These are phyloP conservation scores for Lineus longissimus DNA, from an alignment of 1,140 invertebrate genomes.

Conservation along the genomic window DNA sequence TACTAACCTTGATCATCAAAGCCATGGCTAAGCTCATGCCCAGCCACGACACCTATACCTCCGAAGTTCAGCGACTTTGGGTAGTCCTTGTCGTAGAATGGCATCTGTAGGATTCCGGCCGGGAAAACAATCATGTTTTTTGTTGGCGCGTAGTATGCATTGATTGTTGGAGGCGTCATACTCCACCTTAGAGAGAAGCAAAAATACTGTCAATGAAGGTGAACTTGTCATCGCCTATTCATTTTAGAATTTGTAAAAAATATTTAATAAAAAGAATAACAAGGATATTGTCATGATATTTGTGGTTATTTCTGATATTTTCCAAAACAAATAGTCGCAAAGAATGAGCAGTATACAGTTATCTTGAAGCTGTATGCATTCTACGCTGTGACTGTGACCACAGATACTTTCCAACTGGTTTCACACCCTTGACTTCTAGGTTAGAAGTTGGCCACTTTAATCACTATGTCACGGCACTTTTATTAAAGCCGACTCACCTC, in stretches of 20 bases:
- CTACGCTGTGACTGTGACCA: neutral
- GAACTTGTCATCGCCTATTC: too few species aligned
- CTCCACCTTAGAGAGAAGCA: slow-evolving; percentile 38
- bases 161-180: slow-evolving; percentile 63
- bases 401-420: too few species aligned
- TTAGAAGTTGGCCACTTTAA: too few species aligned
- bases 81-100: slow-evolving; percentile 77
- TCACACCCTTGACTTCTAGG: too few species aligned
- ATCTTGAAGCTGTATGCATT: neutral
- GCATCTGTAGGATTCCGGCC: slow-evolving; percentile 83
- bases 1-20: slow-evolving; percentile 87
- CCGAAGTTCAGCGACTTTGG: slow-evolving; percentile 89
- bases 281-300: too few species aligned
- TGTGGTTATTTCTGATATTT: too few species aligned
- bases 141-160: slow-evolving; percentile 49
- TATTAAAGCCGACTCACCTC: slow-evolving; percentile 54
- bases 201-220: neutral
- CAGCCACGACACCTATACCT: slow-evolving; percentile 94
- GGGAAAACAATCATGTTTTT: slow-evolving; percentile 70
- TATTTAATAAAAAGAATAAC: too few species aligned
- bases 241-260: too few species aligned
- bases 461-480: too few species aligned
- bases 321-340: too few species aligned
- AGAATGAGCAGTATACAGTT: neutral
- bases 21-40: slow-evolving; percentile 89